A percentile compares a stretch with the other conserved stretches of the same genome.
Evolutionary conservation across 2,797 vertebrate genomes (phyloP).

Genomic region (Dendrocincla tyrannina): DNA sequence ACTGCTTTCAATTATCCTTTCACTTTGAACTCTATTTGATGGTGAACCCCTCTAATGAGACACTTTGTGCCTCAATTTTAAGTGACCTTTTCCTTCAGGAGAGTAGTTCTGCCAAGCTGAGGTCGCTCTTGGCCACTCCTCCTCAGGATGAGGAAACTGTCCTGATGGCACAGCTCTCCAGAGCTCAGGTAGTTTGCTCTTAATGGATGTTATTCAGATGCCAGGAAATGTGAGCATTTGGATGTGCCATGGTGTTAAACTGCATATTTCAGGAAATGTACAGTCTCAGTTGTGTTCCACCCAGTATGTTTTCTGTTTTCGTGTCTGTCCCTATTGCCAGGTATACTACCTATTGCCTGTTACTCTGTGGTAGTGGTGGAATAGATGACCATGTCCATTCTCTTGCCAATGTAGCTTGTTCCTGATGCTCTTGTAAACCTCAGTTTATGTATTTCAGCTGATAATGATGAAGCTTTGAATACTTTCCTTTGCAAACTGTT

Average conservation of each 20-base stretch:
- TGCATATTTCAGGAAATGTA: background rate
- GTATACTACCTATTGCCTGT: background rate
- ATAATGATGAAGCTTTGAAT: background rate
- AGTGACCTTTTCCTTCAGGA: conserved; percentile 1
- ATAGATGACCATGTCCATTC: background rate
- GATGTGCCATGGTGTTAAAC: background rate
- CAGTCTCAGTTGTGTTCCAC: background rate
- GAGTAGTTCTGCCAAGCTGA: background rate
- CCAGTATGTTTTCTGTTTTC: background rate
- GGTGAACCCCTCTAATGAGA: background rate
- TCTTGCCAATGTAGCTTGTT: background rate
- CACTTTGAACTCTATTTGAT: background rate
- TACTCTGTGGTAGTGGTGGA: fast-evolving
- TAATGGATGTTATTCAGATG: background rate
- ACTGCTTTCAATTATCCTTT: background rate
- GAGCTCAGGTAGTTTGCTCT: background rate
- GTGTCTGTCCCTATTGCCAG: background rate
- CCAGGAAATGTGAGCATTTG: background rate
- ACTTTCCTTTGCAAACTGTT: background rate
- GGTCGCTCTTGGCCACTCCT: background rate
- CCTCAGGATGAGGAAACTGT: background rate
- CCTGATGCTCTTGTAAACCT: background rate
- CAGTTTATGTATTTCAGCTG: background rate
- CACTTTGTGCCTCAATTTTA: background rate
- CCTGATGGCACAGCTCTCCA: background rate